Evolutionary conservation across 2,888 invertebrate species (phyloP), one percentile per base, ranked within the genome.

Genomic region (Cephus pygmeus): DNA sequence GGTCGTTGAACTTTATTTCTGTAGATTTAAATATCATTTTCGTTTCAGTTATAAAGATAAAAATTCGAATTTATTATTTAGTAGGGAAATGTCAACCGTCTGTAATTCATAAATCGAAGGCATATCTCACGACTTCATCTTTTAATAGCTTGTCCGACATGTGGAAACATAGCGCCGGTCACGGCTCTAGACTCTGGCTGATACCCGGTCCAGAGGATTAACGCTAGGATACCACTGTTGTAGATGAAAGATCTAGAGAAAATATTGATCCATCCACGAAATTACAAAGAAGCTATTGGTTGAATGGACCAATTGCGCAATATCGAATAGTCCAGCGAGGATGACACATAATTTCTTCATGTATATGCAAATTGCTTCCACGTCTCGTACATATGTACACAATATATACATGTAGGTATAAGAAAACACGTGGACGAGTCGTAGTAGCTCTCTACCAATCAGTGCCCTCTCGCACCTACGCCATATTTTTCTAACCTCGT

Each of bases 141-240:
- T 74, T 77, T 74, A 71, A 75, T 77, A 69, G 71, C 40, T 77
- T 36, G 77, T 77, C 31, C n/a, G 33, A 69, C 68, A n/a, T 12
- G 11, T 31, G 69, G 71, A 77, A 73, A 77, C 73, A 76, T 31
- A 56, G 35, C 31, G 23, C 35, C 23, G 75, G 75, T 35, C 56
- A 71, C 68, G 56, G 35, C 33, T 15, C 3, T 30, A 34, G 30
- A 71, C 35, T 71, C 40, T 23, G 23, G 9, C 40, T 23, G 40
- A 23, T 23, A 56, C 40, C 23, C 23, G 2, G 23, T 56, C 23
- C 15, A 23, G 9, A 56, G 6, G 23, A 56, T 56, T 23, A 56
- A 56, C 40, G 23, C 40, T 56, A 23, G 23, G 40, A 15, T 40
- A 40, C 15, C 6, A 23, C 4, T 56, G 4, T 56, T 9, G 15